phyloP scores from a whole-genome alignment of 2,888 invertebrate species.

The Trichacis sp. region DNA sequence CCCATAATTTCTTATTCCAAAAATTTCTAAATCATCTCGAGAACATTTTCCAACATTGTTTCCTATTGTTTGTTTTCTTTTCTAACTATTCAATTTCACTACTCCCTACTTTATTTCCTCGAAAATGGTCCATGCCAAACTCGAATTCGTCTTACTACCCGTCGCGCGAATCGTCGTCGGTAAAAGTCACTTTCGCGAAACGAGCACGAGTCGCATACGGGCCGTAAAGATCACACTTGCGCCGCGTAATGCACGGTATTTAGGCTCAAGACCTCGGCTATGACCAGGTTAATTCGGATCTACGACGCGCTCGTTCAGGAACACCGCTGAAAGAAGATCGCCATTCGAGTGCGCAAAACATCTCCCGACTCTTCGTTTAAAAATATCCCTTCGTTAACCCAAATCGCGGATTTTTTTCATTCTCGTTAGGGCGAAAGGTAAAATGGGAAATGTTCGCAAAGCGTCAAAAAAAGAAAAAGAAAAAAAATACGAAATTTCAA shows the following conservation, averaged over 20 bases:
- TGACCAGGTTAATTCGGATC: conserved; percentile 8
- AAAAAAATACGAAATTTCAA: neutral
- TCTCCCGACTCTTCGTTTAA: neutral
- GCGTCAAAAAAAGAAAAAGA: neutral
- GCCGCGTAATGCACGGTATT: conserved; percentile 12
- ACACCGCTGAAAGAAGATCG: conserved; percentile 2
- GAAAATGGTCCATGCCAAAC: too few relatives aligned
- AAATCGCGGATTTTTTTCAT: neutral
- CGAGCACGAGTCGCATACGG: conserved; percentile 9
- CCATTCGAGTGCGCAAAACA: conserved; percentile 1
- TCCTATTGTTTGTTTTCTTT: too few relatives aligned
- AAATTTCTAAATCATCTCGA: too few relatives aligned
- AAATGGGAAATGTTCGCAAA: neutral
- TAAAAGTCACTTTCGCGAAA: conserved; percentile 12
- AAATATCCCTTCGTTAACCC: neutral
- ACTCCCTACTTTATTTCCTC: too few relatives aligned
- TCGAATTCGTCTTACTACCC: too few relatives aligned
- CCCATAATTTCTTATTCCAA: too few relatives aligned
- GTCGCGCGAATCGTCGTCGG: conserved; percentile 6
- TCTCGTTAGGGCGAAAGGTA: neutral
- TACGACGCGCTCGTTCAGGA: neutral
- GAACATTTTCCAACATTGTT: too few relatives aligned
- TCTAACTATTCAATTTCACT: too few relatives aligned
- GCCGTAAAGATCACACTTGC: conserved; percentile 13
- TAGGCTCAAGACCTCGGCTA: conserved; percentile 6